Conservation (phyloP, 2,888 invertebrate species). For the Dryococelus australis region DNA sequence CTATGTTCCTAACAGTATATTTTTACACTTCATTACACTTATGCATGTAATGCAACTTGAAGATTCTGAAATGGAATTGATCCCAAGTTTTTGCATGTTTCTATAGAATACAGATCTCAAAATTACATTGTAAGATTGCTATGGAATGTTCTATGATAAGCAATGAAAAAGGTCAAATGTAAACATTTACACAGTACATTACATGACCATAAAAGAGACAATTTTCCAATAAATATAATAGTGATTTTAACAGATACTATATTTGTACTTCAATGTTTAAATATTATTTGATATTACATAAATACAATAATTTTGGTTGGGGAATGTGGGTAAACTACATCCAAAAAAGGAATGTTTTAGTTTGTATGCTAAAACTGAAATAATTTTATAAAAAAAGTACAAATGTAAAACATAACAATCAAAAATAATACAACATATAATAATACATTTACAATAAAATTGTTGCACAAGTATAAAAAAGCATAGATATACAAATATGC, state of each 20-base stretch:
- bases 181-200: constrained; percentile 16
- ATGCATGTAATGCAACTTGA: constrained; percentile 1
- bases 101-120: constrained; percentile 16
- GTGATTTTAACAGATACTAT: not conserved
- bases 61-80: constrained; percentile 16
- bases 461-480: not conserved
- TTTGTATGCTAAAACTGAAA: no score
- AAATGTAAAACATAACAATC: not conserved
- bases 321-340: not conserved
- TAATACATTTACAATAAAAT: no score
- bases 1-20: not conserved
- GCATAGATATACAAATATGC: not conserved
- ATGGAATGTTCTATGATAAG: not conserved
- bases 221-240: constrained; percentile 16
- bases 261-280: constrained; percentile 11
- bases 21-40: not conserved
- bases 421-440: not conserved
- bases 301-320: not conserved
- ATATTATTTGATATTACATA: not conserved
- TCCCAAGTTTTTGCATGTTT: constrained; percentile 10
- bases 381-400: no score
- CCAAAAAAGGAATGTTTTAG: no score
- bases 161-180: constrained; percentile 3
- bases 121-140: constrained; percentile 5
- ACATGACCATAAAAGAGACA: not conserved